Evolutionary conservation across 2,888 invertebrate genomes (phyloP).

Genomic region (Catocala fraxini): DNA sequence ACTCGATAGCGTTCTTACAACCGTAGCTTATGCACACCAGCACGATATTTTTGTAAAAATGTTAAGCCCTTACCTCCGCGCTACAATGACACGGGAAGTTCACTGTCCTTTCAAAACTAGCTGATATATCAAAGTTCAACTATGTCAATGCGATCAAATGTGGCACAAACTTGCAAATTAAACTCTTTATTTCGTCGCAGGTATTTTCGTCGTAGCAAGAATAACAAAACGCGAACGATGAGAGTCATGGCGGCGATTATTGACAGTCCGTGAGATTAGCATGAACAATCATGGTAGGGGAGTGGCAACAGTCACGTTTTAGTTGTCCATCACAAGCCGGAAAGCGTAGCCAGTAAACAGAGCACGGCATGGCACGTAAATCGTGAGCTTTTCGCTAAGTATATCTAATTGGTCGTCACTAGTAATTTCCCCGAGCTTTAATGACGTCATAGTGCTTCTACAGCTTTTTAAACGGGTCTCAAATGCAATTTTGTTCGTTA

Average conservation of each 20-base stretch:
- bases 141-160: slow-evolving; percentile 37
- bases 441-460: slow-evolving; percentile 28
- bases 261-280: slow-evolving; percentile 51
- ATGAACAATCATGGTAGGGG: slow-evolving; percentile 44
- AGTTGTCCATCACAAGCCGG: slow-evolving; percentile 47
- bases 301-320: slow-evolving; percentile 52
- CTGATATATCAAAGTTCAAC: slow-evolving; percentile 36
- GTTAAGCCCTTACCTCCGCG: slow-evolving; percentile 33
- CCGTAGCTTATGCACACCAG: slow-evolving; percentile 43
- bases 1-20: slow-evolving; percentile 30
- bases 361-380: slow-evolving; percentile 38
- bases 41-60: slow-evolving; percentile 42
- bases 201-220: slow-evolving; percentile 36
- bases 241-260: slow-evolving; percentile 42
- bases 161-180: slow-evolving; percentile 38
- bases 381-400: slow-evolving; percentile 42
- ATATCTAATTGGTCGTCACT: slow-evolving; percentile 51
- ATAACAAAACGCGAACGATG: slow-evolving; percentile 26
- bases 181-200: slow-evolving; percentile 33
- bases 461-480: slow-evolving; percentile 21
- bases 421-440: slow-evolving; percentile 30
- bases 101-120: slow-evolving; percentile 32
- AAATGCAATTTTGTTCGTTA: slow-evolving; percentile 24
- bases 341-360: slow-evolving; percentile 37
- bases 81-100: slow-evolving; percentile 30